A percentile compares a stretch with the other conserved stretches of the same genome.
Evolutionary conservation across 2,113 vertebrate species (phyloP).

Genomic region (Corvus hawaiiensis): DNA sequence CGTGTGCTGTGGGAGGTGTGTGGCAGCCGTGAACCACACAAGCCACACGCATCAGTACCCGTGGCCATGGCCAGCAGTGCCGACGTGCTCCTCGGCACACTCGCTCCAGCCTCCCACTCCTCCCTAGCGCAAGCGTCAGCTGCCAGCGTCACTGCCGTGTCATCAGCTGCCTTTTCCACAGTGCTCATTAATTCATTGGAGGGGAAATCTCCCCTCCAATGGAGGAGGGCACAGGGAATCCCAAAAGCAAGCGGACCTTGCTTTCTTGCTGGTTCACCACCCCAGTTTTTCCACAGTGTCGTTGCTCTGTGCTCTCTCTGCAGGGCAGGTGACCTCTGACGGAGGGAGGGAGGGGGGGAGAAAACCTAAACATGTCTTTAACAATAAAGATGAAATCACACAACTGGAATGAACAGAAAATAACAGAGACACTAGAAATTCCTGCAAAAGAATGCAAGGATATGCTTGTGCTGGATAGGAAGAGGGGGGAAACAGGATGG

Average conservation of each 20-base stretch:
- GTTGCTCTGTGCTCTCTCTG: neutral
- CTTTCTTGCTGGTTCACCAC: rapidly evolving
- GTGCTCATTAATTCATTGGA: rapidly evolving
- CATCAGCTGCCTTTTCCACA: neutral
- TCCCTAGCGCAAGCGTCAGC: neutral
- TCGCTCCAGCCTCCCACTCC: neutral
- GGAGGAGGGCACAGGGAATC: neutral
- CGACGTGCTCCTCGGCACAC: neutral
- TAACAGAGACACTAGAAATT: neutral
- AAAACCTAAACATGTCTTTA: neutral
- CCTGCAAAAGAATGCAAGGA: neutral
- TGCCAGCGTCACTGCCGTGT: rapidly evolving
- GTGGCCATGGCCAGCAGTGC: neutral
- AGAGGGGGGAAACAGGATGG: neutral
- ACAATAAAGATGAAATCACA: neutral
- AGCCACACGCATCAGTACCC: rapidly evolving
- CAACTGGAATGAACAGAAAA: neutral
- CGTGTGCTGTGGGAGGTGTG: rapidly evolving
- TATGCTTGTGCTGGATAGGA: rapidly evolving
- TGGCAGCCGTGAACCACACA: rapidly evolving
- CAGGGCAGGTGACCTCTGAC: neutral
- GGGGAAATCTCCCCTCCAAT: neutral
- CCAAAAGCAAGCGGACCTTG: neutral
- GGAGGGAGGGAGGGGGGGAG: neutral
- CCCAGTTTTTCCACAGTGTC: rapidly evolving